Evolutionary conservation across 2,888 invertebrate genomes (phyloP), one percentile per base, ranked within the genome.

Genomic region (Drosophila algonquin): DNA sequence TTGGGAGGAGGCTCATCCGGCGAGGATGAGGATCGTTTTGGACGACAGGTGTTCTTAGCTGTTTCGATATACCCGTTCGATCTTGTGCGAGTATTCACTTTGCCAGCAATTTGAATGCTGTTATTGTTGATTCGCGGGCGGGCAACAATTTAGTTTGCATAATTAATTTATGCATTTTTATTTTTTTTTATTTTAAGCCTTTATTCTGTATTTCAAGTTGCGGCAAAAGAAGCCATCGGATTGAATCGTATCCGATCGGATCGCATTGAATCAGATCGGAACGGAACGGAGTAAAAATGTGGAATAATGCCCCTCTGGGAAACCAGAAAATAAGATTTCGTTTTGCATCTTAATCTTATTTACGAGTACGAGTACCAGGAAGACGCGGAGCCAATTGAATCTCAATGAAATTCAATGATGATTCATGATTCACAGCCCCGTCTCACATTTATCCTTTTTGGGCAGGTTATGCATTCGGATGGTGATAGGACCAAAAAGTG

Each of bases 91-190:
- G 24, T 24, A 16, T 50, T 50, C 40, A 59, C 14, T 59, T 59
- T 59, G 59, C 6, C 59, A 52, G 14, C 27, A 46, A 40, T 59
- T 46, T 27, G 35, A 47, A 60, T 62, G 18, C 30, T 30, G 30
- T 30, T 30, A 30, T 30, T 30, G 8, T 30, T 8, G 30, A 30
- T 30, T 30, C 24, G 44, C 40, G 18, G 62, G 30, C 65, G 44
- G 50, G 65, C 65, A 44, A 65, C 72, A 40, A 53, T 56, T 74
- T 50, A 54, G 67, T 74, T 67, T 53, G 60, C 74, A 74, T 74
- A 74, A 73, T 67, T 74, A 73, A 73, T 73, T 67, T 67, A 74
- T 73, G 67, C 59, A 50, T 46, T 45, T 21, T 53, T 45, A n/a
- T 59, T 21, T 24, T 7, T 27, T 45, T 52, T 40, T 70, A 62